phyloP scores from a whole-genome alignment of 2,113 vertebrate species.

The Procapra przewalskii region DNA sequence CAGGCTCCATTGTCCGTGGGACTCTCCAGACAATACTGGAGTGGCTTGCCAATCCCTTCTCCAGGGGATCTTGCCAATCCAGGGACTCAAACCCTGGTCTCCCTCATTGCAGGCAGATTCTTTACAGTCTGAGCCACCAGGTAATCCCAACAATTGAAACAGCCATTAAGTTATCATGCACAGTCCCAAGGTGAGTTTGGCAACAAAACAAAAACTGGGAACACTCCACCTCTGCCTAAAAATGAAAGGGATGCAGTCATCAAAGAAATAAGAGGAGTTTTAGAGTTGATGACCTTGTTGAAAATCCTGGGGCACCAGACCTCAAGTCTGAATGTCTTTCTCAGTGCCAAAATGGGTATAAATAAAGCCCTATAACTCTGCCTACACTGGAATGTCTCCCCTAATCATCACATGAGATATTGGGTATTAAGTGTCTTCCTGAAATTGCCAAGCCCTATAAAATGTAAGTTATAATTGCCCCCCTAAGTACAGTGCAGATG shows the following conservation, averaged over 20 bases:
- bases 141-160: not conserved
- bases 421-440: not conserved
- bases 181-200: not conserved
- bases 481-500: constrained; percentile 29
- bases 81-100: not conserved
- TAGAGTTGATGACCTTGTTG: not conserved
- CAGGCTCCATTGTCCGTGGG: not conserved
- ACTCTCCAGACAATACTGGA: not conserved
- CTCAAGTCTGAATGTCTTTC: not conserved
- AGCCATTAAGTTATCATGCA: not conserved
- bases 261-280: not conserved
- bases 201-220: not conserved
- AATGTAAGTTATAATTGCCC: not conserved
- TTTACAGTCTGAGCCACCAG: not conserved
- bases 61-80: not conserved
- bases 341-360: not conserved
- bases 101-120: not conserved
- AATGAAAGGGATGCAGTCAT: not conserved
- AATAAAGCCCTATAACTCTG: not conserved
- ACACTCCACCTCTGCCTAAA: not conserved
- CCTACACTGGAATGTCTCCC: not conserved
- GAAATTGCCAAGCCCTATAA: not conserved
- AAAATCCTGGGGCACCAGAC: not conserved
- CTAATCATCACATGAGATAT: not conserved
- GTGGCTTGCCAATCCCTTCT: not conserved